phyloP scores from a whole-genome alignment of 2,888 invertebrate species.

The Cyrtodaria siliqua region DNA sequence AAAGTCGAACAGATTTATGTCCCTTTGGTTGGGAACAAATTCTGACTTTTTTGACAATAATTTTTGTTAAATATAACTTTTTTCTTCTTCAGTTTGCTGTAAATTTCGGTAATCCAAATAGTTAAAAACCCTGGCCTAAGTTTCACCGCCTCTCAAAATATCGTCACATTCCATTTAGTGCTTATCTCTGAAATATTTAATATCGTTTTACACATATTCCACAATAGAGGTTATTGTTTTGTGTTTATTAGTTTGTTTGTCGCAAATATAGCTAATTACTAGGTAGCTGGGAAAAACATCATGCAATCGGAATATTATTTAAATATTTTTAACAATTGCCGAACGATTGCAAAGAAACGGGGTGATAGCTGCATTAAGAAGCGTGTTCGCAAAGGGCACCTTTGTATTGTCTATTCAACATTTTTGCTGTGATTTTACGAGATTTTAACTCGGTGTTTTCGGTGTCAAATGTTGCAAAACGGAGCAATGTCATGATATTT shows the following conservation, averaged over 20 bases:
- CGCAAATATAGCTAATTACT: conserved; percentile 49
- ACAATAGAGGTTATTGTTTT: conserved; percentile 47
- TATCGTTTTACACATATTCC: conserved; percentile 32
- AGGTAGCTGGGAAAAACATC: conserved; percentile 17
- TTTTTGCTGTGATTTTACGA: conserved; percentile 44
- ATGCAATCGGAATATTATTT: conserved; percentile 60
- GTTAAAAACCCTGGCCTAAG: too few species aligned
- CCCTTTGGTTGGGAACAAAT: too few species aligned
- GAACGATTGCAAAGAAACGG: conserved; percentile 52
- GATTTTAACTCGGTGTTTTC: conserved; percentile 25
- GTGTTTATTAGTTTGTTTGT: conserved; percentile 45
- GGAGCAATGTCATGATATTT: conserved; percentile 45
- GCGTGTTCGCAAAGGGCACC: conserved; percentile 19
- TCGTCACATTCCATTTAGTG: conserved; percentile 36
- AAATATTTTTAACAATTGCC: conserved; percentile 49
- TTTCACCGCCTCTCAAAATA: too few species aligned
- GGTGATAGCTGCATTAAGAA: conserved; percentile 50
- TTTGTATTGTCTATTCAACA: conserved; percentile 32
- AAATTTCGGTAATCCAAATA: too few species aligned
- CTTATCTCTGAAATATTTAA: conserved; percentile 32
- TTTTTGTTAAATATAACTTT: too few species aligned
- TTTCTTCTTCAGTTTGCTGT: too few species aligned
- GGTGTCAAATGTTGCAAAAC: conserved; percentile 52
- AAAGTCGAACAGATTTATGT: too few species aligned
- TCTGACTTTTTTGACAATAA: too few species aligned